phyloP scores from a whole-genome alignment of 2,797 vertebrate genomes.

The Podarcis siculus region DNA sequence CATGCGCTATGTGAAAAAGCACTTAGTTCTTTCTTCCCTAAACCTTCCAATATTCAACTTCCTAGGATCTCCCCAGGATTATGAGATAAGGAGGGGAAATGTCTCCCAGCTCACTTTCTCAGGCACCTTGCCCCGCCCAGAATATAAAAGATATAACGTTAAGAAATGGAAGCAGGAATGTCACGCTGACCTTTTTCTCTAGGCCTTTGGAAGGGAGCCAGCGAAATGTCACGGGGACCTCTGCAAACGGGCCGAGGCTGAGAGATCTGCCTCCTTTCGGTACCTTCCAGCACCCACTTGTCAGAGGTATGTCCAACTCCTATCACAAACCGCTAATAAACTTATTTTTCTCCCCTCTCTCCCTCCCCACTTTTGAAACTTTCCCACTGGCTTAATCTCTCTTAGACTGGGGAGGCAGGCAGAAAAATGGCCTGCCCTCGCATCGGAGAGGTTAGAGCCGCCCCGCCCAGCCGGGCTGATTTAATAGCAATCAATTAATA shows the following conservation, averaged over 20 bases:
- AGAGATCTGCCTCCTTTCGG: too few species aligned
- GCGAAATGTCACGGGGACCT: not conserved
- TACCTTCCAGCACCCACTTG: not conserved
- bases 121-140: not conserved
- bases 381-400: not conserved
- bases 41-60: too few species aligned
- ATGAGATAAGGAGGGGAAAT: too few species aligned
- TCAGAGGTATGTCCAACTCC: not conserved
- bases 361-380: not conserved
- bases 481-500: slow-evolving; percentile 15
- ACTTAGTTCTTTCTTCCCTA: too few species aligned
- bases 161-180: too few species aligned
- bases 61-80: too few species aligned
- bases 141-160: not conserved
- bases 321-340: not conserved
- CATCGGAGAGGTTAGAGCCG: slow-evolving; percentile 1
- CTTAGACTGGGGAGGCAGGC: slow-evolving; percentile 1
- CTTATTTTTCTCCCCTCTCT: too few species aligned
- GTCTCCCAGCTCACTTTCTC: too few species aligned
- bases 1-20: too few species aligned
- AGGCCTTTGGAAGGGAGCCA: not conserved
- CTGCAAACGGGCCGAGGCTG: too few species aligned
- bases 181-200: not conserved
- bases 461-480: slow-evolving; percentile 23
- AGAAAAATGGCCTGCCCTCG: not conserved